phyloP scores from a whole-genome alignment of 2,888 invertebrate species.

The Argyresthia goedartella region DNA sequence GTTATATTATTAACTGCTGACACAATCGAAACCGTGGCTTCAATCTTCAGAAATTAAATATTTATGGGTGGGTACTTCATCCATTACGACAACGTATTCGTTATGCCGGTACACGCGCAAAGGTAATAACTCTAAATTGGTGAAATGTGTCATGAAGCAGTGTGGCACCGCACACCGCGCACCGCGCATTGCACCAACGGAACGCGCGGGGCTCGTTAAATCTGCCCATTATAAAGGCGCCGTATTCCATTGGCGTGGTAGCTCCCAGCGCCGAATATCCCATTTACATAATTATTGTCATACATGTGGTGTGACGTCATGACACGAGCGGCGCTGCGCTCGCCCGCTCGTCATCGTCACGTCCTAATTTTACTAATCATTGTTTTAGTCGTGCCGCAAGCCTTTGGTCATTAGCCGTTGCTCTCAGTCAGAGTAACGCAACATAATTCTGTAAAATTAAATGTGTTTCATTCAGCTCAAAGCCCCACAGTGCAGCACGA shows the following conservation, averaged over 20 bases:
- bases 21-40: not conserved
- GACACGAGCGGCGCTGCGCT: conserved; percentile 11
- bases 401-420: conserved; percentile 4
- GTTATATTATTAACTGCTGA: not conserved
- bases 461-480: too few species aligned
- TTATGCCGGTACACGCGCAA: conserved; percentile 9
- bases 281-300: conserved; percentile 50
- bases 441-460: too few species aligned
- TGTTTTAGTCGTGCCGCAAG: conserved; percentile 23
- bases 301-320: conserved; percentile 15
- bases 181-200: conserved; percentile 16
- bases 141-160: conserved; percentile 16
- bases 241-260: conserved; percentile 29
- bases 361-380: conserved; percentile 34
- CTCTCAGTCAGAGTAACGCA: too few species aligned
- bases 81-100: conserved; percentile 3
- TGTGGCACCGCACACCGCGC: conserved; percentile 8
- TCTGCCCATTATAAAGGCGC: conserved; percentile 23
- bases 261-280: conserved; percentile 23
- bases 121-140: conserved; percentile 16
- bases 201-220: conserved; percentile 23
- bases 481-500: not conserved
- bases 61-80: not conserved
- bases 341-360: conserved; percentile 8
- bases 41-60: not conserved